These are phyloP conservation scores for Henricia sp. DNA, from an alignment of 53 echinoderm and acorn worm species.

Conservation along the genomic window DNA sequence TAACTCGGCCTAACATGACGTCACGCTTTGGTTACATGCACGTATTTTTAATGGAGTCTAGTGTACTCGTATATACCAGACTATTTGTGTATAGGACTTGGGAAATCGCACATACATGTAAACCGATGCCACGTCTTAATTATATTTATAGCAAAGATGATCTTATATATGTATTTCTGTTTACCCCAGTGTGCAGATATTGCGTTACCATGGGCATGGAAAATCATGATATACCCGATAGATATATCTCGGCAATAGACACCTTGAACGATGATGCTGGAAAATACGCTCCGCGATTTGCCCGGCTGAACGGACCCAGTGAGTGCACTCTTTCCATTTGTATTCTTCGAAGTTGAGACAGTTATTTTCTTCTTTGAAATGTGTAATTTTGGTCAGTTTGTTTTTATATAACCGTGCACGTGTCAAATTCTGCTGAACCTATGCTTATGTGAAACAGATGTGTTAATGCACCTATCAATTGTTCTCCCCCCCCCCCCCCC, in stretches of 20 bases:
- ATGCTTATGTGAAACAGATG: background rate
- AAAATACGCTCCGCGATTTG: background rate
- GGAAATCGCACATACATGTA: too few relatives aligned
- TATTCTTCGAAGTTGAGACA: too few relatives aligned
- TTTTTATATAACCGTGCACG: background rate
- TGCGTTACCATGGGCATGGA: background rate
- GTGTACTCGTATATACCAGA: too few relatives aligned
- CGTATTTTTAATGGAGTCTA: too few relatives aligned
- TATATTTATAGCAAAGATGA: too few relatives aligned
- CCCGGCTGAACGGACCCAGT: constrained; percentile 2
- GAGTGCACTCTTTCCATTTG: background rate
- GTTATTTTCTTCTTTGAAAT: background rate
- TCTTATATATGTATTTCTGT: background rate
- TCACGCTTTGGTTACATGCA: too few relatives aligned
- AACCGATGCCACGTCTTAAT: too few relatives aligned
- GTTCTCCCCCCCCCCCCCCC: background rate
- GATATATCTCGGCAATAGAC: background rate
- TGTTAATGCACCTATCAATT: background rate
- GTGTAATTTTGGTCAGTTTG: background rate
- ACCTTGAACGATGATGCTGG: background rate
- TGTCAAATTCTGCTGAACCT: background rate
- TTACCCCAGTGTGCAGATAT: background rate
- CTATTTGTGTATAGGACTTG: too few relatives aligned
- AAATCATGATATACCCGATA: background rate
- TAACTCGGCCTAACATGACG: too few relatives aligned